Evolutionary conservation across 2,888 invertebrate species (phyloP).

Genomic region (Asteroscopus sphinx): DNA sequence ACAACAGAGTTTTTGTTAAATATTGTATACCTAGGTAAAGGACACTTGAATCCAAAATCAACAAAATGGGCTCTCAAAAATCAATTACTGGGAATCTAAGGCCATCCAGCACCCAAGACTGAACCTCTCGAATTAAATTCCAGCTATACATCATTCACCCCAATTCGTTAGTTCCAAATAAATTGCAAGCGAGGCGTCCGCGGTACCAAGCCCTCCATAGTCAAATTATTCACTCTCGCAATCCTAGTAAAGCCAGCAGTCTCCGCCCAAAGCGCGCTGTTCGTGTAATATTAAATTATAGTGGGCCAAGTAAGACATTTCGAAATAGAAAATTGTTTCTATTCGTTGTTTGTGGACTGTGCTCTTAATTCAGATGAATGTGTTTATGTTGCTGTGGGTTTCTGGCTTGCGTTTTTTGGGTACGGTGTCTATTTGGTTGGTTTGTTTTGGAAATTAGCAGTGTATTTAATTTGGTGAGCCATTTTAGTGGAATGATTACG

Average conservation of each 20-base stretch:
- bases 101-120: conserved; percentile 34
- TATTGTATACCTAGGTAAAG: no score
- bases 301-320: conserved; percentile 83
- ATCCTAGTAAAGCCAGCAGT: conserved; percentile 83
- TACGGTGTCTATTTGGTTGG: neutral
- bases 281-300: conserved; percentile 89
- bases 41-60: neutral
- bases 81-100: conserved; percentile 21
- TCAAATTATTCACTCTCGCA: conserved; percentile 88
- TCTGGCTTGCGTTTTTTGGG: conserved; percentile 12
- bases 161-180: conserved; percentile 78
- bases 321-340: conserved; percentile 83
- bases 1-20: no score
- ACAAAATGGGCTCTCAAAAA: neutral
- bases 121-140: conserved; percentile 67
- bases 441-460: conserved; percentile 7
- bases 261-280: conserved; percentile 68
- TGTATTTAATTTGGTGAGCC: conserved; percentile 2
- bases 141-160: conserved; percentile 70
- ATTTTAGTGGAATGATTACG: conserved; percentile 15
- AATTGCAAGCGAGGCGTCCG: conserved; percentile 77
- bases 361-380: conserved; percentile 62
- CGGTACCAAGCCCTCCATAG: conserved; percentile 78
- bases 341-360: conserved; percentile 63
- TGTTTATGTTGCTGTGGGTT: conserved; percentile 54